These are phyloP conservation scores for Coryphaenoides rupestris DNA, from an alignment of 2,113 vertebrate genomes.

Conservation along the genomic window DNA sequence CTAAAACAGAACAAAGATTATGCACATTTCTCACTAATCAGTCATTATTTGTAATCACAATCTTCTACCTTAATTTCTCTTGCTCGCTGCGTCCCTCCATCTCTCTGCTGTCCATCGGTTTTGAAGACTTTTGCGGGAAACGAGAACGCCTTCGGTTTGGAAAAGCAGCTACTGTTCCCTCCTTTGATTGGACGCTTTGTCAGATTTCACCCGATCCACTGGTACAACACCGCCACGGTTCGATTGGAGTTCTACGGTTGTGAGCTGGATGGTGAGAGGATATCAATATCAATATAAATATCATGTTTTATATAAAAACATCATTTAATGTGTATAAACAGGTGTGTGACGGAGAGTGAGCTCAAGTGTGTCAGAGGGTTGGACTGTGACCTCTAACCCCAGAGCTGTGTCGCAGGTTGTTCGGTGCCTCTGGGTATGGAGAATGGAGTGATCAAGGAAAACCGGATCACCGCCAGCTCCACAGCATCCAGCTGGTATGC, in stretches of 20 bases:
- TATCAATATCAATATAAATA: constrained; percentile 7
- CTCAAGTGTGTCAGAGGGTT: constrained; percentile 1
- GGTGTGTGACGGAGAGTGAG: neutral
- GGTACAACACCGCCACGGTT: constrained; percentile 78
- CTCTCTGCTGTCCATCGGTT: neutral
- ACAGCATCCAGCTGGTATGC: constrained; percentile 69
- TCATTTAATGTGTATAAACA: neutral
- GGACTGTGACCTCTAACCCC: no score
- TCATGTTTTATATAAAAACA: neutral
- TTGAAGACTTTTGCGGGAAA: constrained; percentile 85
- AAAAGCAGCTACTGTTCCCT: constrained; percentile 82
- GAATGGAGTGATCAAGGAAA: constrained; percentile 67
- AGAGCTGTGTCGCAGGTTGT: constrained; percentile 68
- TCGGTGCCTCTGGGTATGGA: constrained; percentile 85
- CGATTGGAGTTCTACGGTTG: constrained; percentile 92
- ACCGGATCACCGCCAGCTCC: constrained; percentile 80
- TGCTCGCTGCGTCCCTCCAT: constrained; percentile 5
- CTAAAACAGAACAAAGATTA: no score
- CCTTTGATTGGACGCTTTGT: constrained; percentile 86
- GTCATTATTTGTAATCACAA: no score
- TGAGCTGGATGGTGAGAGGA: constrained; percentile 82
- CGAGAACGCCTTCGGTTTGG: constrained; percentile 66
- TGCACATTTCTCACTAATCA: no score
- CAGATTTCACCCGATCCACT: constrained; percentile 78
- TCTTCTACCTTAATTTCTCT: no score